Base-by-base conservation (phyloP, 2,888 invertebrate genomes). In the Pristionchus maxplancki region DNA sequence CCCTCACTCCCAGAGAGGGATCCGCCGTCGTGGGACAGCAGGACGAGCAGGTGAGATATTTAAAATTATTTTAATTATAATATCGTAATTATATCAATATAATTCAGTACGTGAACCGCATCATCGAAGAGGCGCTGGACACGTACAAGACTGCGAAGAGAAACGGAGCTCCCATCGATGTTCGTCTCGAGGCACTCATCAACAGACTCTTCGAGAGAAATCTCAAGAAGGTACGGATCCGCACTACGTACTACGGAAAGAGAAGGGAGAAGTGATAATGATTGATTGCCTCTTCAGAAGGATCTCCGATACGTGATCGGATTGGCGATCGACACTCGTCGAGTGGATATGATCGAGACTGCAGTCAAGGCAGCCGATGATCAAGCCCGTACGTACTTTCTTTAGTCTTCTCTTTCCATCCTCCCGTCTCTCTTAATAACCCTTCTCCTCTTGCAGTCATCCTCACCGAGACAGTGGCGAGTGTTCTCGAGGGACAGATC, bases 191-290 rank as follows among this genome's bases (percentile, higher is more conserved):
- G 95, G 97, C 97, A 4, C 97, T 99, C 92, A 98, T 99, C 0
- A 97, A 99, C 95, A 96, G 98, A 86, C 98, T 99, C 98, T 98
- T 99, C 95, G 97, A 97, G 94, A 96, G 98, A 90, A 99, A 99
- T 94, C 96, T 99, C 92, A 97, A 97, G 84, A 86, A 87, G 85
- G 85, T 85, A 62, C 13, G 11, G 15, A 13, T 17, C 11, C 5
- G 24, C 9, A 20, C 44, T 28, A 28, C 13, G 9, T 48, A 50
- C 2, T 34, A 31, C 44, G 24, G 82, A 11, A 44, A 3, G 84
- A 24, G 6, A 34, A 13, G 31, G 13, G 13, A 34, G 64, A 9
- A 1, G 28, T 11, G 31, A 13, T 64, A 64, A 31, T 20, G 64
- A 34, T 34, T 64, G 17, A 83, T 37, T 34, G 3, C 8, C 11